A percentile compares a stretch with the other conserved stretches of the same genome.
Conservation (phyloP, 1,140 invertebrate genomes). For the Conus ventricosus region DNA sequence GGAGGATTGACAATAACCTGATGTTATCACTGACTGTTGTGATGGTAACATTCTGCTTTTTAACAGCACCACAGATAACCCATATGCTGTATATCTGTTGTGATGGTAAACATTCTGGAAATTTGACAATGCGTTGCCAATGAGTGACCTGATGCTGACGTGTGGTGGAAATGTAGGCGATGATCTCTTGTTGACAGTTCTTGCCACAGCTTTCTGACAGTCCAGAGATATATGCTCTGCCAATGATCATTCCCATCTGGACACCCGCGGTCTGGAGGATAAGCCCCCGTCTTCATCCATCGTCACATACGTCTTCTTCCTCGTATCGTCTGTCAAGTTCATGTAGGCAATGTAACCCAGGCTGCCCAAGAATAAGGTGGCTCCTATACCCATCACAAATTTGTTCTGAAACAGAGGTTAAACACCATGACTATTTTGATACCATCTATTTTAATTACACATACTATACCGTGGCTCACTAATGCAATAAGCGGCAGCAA, state of each 20-base stretch:
- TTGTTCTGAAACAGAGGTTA: slow-evolving; percentile 50
- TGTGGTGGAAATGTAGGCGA: not conserved
- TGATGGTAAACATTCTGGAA: too few species aligned
- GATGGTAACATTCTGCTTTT: too few species aligned
- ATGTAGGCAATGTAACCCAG: slow-evolving; percentile 57
- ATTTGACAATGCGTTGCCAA: too few species aligned
- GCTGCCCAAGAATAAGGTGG: slow-evolving; percentile 47
- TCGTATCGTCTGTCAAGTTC: slow-evolving; percentile 52
- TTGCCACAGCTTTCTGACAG: not conserved
- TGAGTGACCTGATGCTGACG: too few species aligned
- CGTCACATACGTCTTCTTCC: slow-evolving; percentile 48
- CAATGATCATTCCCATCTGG: slow-evolving; percentile 51
- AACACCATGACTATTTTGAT: not conserved
- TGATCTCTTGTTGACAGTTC: not conserved
- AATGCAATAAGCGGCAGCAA: too few species aligned
- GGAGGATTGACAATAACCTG: too few species aligned
- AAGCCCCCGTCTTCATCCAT: slow-evolving; percentile 53
- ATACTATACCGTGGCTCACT: too few species aligned
- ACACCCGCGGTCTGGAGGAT: slow-evolving; percentile 43
- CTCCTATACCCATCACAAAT: slow-evolving; percentile 51
- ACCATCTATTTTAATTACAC: too few species aligned
- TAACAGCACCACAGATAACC: too few species aligned
- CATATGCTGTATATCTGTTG: too few species aligned
- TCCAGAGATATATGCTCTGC: too few species aligned
- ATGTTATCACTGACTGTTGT: too few species aligned